These are phyloP conservation scores for Exaiptasia diaphana DNA, from an alignment of 64 coral and sea anemone species.

Conservation along the genomic window DNA sequence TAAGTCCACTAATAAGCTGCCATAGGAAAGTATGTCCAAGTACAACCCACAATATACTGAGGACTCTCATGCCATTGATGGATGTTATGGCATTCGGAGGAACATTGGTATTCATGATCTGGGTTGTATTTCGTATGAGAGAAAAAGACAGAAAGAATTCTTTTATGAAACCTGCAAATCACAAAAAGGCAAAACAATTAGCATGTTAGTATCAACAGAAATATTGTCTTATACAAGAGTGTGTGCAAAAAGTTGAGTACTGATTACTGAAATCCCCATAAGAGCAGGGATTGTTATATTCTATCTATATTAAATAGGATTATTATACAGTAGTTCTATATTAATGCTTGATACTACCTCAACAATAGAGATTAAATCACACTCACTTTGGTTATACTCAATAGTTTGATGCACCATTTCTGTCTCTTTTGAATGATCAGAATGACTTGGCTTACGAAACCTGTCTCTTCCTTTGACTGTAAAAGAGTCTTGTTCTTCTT, in stretches of 20 bases:
- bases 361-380: neutral
- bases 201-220: neutral
- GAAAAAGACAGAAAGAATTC: slow-evolving; percentile 57
- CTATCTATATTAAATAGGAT: too few species aligned
- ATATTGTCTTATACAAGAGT: too few species aligned
- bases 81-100: slow-evolving; percentile 55
- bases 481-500: neutral
- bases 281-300: too few species aligned
- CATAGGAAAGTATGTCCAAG: slow-evolving; percentile 45
- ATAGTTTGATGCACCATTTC: neutral
- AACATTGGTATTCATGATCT: slow-evolving; percentile 63
- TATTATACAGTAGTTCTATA: too few species aligned
- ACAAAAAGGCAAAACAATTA: neutral
- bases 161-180: slow-evolving; percentile 8
- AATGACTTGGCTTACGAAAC: neutral
- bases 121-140: slow-evolving; percentile 56
- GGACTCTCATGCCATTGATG: slow-evolving; percentile 72
- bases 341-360: neutral
- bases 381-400: neutral
- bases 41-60: slow-evolving; percentile 77
- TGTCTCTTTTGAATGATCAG: neutral
- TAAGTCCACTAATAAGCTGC: neutral
- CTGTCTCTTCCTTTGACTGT: neutral
- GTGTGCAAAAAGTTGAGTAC: too few species aligned
- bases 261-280: too few species aligned